phyloP scores from a whole-genome alignment of 1,140 invertebrate genomes.

The Cydia pomonella region DNA sequence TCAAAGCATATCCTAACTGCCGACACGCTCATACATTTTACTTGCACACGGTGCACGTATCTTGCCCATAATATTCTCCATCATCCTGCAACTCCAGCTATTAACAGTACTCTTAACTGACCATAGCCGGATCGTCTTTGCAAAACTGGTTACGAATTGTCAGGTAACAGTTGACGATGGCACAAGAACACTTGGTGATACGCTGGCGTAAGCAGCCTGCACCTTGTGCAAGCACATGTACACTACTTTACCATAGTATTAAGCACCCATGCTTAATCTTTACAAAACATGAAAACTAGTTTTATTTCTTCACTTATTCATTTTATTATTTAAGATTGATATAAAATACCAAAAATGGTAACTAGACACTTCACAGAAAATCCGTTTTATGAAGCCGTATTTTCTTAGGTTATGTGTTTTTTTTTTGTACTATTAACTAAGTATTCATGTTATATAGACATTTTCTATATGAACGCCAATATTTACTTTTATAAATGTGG shows the following conservation, averaged over 20 bases:
- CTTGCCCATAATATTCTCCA: neutral
- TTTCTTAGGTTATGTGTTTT: neutral
- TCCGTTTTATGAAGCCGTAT: no score
- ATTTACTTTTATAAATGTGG: neutral
- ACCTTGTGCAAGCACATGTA: neutral
- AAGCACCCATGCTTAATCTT: neutral
- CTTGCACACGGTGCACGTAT: neutral
- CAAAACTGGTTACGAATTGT: no score
- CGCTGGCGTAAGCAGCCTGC: neutral
- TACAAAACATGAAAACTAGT: no score
- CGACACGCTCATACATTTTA: neutral
- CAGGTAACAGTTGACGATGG: no score
- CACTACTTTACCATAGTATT: neutral
- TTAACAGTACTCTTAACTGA: no score
- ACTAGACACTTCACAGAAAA: no score
- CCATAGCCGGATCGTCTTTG: no score
- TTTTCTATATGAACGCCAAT: neutral
- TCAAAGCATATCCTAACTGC: slow-evolving; percentile 35
- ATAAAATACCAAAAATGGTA: no score
- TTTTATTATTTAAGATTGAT: no score
- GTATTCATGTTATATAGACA: neutral
- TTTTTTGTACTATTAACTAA: neutral
- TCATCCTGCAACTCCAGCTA: no score
- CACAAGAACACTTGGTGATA: no score
- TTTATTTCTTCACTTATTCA: neutral